phyloP scores from a whole-genome alignment of 2,888 invertebrate genomes.

The Resseliella maxima region DNA sequence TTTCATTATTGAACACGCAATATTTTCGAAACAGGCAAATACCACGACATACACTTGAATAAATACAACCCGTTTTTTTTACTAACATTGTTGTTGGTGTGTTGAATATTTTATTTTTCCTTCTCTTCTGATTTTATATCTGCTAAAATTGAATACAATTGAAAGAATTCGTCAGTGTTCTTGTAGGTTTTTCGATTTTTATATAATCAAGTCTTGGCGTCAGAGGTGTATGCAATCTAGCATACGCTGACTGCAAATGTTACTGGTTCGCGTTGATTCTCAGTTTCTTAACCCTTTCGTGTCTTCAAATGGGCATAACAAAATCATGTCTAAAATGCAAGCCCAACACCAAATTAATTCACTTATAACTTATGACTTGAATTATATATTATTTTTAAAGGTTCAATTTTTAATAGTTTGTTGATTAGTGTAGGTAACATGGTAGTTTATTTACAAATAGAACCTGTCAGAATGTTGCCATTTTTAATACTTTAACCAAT shows the following conservation, averaged over 20 bases:
- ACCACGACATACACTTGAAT: not conserved
- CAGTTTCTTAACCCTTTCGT: no score
- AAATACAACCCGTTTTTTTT: constrained; percentile 19
- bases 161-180: constrained; percentile 19
- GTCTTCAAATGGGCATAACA: no score
- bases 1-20: constrained; percentile 33
- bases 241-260: not conserved
- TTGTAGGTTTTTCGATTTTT: constrained; percentile 5
- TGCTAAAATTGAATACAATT: not conserved
- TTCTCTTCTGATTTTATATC: not conserved
- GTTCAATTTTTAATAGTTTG: no score
- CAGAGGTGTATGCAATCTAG: constrained; percentile 3
- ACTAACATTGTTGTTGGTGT: not conserved
- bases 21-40: not conserved
- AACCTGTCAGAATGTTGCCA: no score
- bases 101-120: not conserved
- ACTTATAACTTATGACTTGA: no score
- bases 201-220: constrained; percentile 9
- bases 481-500: no score
- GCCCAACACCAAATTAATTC: no score
- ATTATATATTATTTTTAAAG: no score
- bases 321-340: no score
- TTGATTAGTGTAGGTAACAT: no score
- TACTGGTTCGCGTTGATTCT: not conserved
- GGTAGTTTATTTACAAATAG: no score